Base-by-base conservation (phyloP, 2,797 vertebrate genomes). In the Lindbergichthys nudifrons region DNA sequence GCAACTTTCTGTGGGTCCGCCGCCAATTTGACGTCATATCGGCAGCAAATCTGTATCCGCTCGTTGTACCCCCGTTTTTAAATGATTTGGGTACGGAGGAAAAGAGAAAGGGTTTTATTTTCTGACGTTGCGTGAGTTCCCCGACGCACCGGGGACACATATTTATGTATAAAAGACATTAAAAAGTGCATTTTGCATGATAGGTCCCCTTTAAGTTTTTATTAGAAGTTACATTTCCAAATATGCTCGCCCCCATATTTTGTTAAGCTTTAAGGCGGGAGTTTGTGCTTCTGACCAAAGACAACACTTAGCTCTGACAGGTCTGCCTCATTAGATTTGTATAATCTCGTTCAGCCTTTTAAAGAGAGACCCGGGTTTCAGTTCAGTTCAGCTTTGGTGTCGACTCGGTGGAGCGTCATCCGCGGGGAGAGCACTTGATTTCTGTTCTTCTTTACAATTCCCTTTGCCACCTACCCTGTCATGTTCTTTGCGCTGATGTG, bases 251-350 rank as follows among this genome's bases (percentile, higher is more conserved):
- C 16, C 21, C 18, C 7, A 13, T 48, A 19, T 73, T 46, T 59
- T 75, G 18, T 73, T 21, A 11, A 51, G 39, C 58, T 82, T 57
- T 3, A 48, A 81, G 60, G 75, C 68, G 48, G 47, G 50, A 62
- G 36, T 68, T 26, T 71, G 48, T 60, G 43, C 53, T 73, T 30
- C 43, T 53, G 32, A 69, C 54, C 47, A 59, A 36, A 80, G 65
- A 80, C 62, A 52, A 54, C 42, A 46, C 30, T 80, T 65, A 42
- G 42, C 60, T 79, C 36, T 70, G 74, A 75, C 75, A 81, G 67
- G 79, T 80, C 56, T 74, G 71, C 72, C 70, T 83, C 71, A 82
- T 84, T 82, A 84, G 59, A 85, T 75, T 76, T n/a, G 75, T 81
- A 82, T 80, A 72, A 81, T 85, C 73, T 63, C n/a, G 1, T 57